Base-by-base conservation (phyloP, 2,888 invertebrate species). In the Trachelus troglodyta region DNA sequence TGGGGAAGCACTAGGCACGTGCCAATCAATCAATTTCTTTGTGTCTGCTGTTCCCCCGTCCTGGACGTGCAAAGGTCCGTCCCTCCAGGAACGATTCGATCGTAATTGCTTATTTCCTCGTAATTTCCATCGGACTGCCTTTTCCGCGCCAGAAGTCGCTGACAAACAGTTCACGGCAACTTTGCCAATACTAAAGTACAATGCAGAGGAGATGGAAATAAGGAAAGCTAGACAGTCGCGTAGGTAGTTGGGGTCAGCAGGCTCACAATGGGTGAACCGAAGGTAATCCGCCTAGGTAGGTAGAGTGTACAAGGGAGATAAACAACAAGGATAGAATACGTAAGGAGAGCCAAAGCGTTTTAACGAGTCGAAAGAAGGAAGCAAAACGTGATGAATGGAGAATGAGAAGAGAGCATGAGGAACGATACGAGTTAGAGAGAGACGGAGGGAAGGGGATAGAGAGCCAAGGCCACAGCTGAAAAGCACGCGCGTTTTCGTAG, bases 11-110 rank as follows among this genome's bases (percentile, higher is more conserved):
- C 31, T 12, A 12, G 71, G 35, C 71, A 34, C 71, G 33, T 23
- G 71, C 71, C 71, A 12, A 71, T 71, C 71, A 71, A 31, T 71
- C 71, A 71, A 71, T 31, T 15, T 15, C 71, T 71, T 71, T 71
- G 71, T 33, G 71, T 34, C 56, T 23, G 71, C 12, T 23, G 30
- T 4, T 12, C 34, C 6, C 35, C 35, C 12, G 34, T 34, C 31
- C 12, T 31, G 33, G 31, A 33, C 71, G 6, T 12, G 71, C 71
- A 33, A 71, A 31, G 30, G 34, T 56, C 56, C 56, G 23, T 56
- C 56, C 56, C 56, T 56, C 56, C 23, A 9, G 9, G 2, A 23
- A 9, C 30, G 23, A 30, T 30, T 74, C 34, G n/a, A 23, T 73
- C 34, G 34, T 15, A 69, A 30, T 69, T 71, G 30, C 37, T 23